Evolutionary conservation across 2,113 vertebrate genomes (phyloP).

Genomic region (Macaca mulatta): DNA sequence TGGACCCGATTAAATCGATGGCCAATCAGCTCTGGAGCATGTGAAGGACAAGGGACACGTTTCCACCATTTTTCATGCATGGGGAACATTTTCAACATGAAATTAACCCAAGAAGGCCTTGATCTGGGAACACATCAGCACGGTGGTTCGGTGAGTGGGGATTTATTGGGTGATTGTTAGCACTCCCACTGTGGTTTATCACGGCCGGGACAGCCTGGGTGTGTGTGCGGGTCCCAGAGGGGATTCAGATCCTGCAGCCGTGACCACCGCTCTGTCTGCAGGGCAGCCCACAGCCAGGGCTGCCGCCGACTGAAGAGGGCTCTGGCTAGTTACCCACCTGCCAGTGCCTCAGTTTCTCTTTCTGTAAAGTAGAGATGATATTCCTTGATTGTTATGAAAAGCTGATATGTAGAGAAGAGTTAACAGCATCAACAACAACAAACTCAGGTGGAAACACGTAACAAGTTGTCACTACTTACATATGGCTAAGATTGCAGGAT

Average conservation of each 20-base stretch:
- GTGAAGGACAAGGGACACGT: rapidly evolving
- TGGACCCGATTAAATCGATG: rapidly evolving
- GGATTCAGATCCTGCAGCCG: rapidly evolving
- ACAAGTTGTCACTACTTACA: too few relatives aligned
- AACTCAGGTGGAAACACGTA: neutral
- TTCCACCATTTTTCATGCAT: rapidly evolving
- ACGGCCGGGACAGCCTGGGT: rapidly evolving
- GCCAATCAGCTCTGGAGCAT: neutral
- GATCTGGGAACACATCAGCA: neutral
- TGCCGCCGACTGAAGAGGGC: neutral
- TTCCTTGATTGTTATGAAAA: neutral
- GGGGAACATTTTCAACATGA: neutral
- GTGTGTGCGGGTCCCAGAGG: neutral
- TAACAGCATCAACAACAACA: rapidly evolving
- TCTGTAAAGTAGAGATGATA: neutral
- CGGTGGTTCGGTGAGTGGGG: rapidly evolving
- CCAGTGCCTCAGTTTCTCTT: too few relatives aligned
- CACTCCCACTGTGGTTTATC: neutral
- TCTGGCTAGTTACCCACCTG: neutral
- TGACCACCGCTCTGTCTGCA: neutral
- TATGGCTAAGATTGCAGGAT: neutral
- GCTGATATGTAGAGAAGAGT: neutral
- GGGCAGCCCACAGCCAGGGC: too few relatives aligned
- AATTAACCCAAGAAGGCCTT: neutral
- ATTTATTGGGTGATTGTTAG: neutral